phyloP scores from a whole-genome alignment of 2,797 vertebrate genomes.

The Zalophus californianus region DNA sequence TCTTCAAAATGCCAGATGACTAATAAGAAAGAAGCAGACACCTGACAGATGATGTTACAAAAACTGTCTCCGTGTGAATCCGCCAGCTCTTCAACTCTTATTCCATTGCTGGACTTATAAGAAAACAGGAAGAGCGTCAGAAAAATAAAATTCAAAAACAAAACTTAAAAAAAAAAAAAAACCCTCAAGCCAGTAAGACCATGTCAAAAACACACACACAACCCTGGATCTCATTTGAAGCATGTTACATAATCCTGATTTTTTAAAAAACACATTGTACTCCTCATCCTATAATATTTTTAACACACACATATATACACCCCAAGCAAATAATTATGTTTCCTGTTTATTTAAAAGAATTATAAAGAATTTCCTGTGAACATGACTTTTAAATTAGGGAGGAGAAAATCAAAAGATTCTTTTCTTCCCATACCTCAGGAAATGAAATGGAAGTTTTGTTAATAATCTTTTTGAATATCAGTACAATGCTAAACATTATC shows the following conservation, averaged over 20 bases:
- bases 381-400: constrained; percentile 86
- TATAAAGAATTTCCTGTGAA: constrained; percentile 85
- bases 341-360: constrained; percentile 86
- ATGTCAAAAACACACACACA: constrained; percentile 56
- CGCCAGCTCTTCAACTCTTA: constrained; percentile 37
- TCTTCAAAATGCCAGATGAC: constrained; percentile 71
- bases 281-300: constrained; percentile 70
- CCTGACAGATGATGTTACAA: constrained; percentile 69
- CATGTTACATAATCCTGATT: constrained; percentile 64
- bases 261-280: constrained; percentile 4
- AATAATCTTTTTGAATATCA: constrained; percentile 83
- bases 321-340: constrained; percentile 85
- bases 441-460: constrained; percentile 83
- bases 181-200: background rate
- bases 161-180: constrained; percentile 39
- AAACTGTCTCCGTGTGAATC: constrained; percentile 23
- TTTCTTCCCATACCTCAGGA: constrained; percentile 83
- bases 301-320: constrained; percentile 54
- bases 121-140: constrained; percentile 48
- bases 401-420: constrained; percentile 84
- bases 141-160: constrained; percentile 47
- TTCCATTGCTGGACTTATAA: constrained; percentile 12
- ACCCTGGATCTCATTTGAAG: constrained; percentile 54
- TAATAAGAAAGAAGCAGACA: constrained; percentile 61
- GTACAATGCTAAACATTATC: constrained; percentile 81